phyloP scores from a whole-genome alignment of 1,140 invertebrate genomes.

The Temnothorax nylanderi region DNA sequence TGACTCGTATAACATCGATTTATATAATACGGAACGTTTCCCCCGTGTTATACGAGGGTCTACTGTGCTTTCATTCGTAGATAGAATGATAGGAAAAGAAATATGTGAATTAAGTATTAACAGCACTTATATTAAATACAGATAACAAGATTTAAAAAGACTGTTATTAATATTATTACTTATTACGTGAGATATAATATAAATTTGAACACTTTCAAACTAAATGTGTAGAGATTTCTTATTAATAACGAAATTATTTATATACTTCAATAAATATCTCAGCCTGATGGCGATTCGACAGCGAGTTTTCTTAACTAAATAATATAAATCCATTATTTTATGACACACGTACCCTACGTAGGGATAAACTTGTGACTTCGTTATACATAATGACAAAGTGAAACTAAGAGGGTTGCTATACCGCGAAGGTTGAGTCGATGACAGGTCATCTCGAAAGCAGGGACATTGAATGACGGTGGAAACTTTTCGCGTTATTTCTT shows the following conservation, averaged over 20 bases:
- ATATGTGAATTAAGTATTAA: neutral
- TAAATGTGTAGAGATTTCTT: neutral
- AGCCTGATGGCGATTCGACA: neutral
- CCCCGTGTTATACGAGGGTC: too few relatives aligned
- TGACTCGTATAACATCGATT: too few relatives aligned
- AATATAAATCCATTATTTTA: constrained; percentile 46
- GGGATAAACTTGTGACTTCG: constrained; percentile 49
- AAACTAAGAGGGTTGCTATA: constrained; percentile 44
- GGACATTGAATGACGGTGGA: constrained; percentile 35
- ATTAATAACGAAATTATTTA: neutral
- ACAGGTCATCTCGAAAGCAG: constrained; percentile 52
- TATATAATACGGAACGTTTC: too few relatives aligned
- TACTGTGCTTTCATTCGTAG: neutral
- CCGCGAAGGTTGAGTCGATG: constrained; percentile 63
- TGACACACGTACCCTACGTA: constrained; percentile 4
- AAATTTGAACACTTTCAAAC: neutral
- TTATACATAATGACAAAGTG: constrained; percentile 56
- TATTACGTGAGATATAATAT: neutral
- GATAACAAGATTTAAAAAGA: neutral
- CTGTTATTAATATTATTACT: neutral
- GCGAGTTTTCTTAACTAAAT: neutral
- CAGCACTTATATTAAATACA: too few relatives aligned
- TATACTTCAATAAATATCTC: neutral
- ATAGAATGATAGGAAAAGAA: neutral
- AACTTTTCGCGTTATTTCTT: constrained; percentile 43